Evolutionary conservation across 1,140 invertebrate genomes (phyloP).

Genomic region (Fopius arisanus): DNA sequence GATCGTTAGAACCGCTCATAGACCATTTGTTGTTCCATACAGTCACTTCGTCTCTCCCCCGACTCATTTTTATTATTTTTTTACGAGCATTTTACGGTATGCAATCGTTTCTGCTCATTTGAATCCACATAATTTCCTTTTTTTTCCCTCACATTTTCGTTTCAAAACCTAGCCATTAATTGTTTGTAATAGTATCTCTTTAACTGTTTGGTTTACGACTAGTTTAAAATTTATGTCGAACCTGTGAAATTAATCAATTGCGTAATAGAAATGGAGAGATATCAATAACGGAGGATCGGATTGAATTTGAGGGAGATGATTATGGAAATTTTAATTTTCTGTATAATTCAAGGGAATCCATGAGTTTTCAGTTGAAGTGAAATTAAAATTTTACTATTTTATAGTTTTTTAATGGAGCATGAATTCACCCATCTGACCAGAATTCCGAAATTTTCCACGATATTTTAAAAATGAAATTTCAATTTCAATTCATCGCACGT

Average conservation of each 20-base stretch:
- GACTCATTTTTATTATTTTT: background rate
- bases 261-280: background rate
- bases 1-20: background rate
- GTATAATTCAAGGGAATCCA: no score
- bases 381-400: no score
- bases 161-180: background rate
- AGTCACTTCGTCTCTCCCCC: background rate
- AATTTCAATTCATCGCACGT: no score
- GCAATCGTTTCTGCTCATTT: background rate
- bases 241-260: background rate
- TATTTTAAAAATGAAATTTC: no score
- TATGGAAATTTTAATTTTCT: no score
- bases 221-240: background rate
- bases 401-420: no score
- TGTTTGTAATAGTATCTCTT: background rate
- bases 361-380: no score
- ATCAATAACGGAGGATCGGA: background rate
- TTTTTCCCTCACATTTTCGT: background rate
- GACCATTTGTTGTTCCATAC: background rate
- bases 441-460: no score
- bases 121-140: background rate
- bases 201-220: background rate
- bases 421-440: no score
- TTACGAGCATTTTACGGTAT: conserved; percentile 6
- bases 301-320: no score